These are phyloP conservation scores for Aphrophora alni DNA, from an alignment of 2,888 invertebrate species.

Conservation along the genomic window DNA sequence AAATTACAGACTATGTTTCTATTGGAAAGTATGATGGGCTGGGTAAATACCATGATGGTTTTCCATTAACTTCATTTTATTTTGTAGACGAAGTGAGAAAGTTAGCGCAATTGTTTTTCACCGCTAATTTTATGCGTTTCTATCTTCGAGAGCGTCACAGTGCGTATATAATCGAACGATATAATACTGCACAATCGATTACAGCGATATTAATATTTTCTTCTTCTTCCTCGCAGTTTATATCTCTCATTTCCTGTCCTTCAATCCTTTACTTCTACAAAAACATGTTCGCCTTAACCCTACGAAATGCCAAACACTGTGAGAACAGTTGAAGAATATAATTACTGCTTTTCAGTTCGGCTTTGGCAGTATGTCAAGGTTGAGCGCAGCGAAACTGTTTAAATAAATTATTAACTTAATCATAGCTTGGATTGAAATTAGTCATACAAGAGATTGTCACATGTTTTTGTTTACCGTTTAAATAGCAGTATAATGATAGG, in stretches of 20 bases:
- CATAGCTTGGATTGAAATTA: background rate
- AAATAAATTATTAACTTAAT: background rate
- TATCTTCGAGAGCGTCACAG: too few relatives aligned
- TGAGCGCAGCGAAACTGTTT: background rate
- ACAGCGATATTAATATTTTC: background rate
- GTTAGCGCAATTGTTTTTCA: too few relatives aligned
- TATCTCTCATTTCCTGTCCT: background rate
- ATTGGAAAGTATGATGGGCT: too few relatives aligned
- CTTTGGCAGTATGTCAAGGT: background rate
- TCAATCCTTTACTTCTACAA: background rate
- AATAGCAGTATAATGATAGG: too few relatives aligned
- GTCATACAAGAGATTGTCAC: background rate
- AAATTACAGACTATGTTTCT: too few relatives aligned
- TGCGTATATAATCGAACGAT: too few relatives aligned
- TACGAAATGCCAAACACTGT: background rate
- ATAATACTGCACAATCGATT: background rate
- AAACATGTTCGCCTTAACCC: background rate
- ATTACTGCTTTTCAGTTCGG: background rate
- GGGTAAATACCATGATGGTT: too few relatives aligned
- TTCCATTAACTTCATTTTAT: too few relatives aligned
- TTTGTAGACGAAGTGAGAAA: too few relatives aligned
- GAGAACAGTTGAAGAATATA: background rate
- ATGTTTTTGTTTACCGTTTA: too few relatives aligned
- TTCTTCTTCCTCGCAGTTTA: too few relatives aligned
- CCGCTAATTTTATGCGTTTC: too few relatives aligned